A percentile compares a stretch with the other conserved stretches of the same genome.
Conservation (phyloP, 2,797 vertebrate genomes). For the Falco berigora region DNA sequence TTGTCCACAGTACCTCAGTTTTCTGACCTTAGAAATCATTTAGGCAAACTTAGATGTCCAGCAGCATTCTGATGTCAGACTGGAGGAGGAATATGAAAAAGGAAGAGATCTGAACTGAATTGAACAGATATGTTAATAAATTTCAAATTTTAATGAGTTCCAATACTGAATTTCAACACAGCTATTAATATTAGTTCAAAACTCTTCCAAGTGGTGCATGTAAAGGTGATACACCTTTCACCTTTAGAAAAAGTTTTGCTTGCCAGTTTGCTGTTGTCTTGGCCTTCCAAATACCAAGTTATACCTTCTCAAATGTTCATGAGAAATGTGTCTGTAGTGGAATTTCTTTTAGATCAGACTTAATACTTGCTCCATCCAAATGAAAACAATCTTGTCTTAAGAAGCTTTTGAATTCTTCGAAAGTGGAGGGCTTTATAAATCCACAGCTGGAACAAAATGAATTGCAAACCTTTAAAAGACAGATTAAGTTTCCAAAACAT, state of each 20-base stretch:
- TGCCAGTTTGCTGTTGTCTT: background rate
- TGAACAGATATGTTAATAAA: background rate
- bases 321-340: background rate
- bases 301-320: background rate
- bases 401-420: background rate
- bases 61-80: background rate
- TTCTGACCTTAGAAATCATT: background rate
- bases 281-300: background rate
- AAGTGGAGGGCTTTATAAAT: slow-evolving; percentile 4
- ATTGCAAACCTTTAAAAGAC: background rate
- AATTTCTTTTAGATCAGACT: background rate
- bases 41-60: background rate
- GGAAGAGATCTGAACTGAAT: background rate
- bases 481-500: slow-evolving; percentile 33
- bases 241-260: background rate
- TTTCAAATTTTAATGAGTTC: background rate
- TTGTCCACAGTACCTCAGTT: background rate
- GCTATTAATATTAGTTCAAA: background rate
- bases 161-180: background rate
- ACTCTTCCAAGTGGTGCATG: background rate
- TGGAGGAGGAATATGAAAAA: background rate
- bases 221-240: background rate
- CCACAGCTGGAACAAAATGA: background rate
- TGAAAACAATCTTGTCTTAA: background rate
- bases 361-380: background rate